phyloP scores from a whole-genome alignment of 1,140 invertebrate species.

The Lepeophtheirus salmonis region DNA sequence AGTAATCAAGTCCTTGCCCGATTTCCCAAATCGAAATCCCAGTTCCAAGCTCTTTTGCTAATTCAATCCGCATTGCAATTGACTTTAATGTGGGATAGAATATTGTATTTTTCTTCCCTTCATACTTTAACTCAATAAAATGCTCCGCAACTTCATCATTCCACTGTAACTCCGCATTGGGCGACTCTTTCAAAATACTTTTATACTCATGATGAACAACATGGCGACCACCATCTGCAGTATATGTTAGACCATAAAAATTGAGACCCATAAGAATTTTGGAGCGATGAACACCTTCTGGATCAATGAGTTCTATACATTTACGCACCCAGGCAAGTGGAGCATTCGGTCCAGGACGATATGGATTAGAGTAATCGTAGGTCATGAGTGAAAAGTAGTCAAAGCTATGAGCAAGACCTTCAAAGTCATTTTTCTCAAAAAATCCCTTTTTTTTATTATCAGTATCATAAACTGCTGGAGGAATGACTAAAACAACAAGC shows the following conservation, averaged over 20 bases:
- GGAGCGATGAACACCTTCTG: slow-evolving; percentile 36
- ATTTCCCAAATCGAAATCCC: slow-evolving; percentile 86
- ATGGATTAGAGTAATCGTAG: slow-evolving; percentile 71
- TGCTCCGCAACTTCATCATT: slow-evolving; percentile 60
- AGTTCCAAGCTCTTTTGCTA: slow-evolving; percentile 53
- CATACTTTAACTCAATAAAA: slow-evolving; percentile 64
- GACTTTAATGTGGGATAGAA: slow-evolving; percentile 78
- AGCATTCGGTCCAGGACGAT: slow-evolving; percentile 65
- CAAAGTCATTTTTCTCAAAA: slow-evolving; percentile 55
- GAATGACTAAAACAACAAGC: slow-evolving; percentile 57
- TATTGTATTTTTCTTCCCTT: slow-evolving; percentile 44
- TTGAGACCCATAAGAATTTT: slow-evolving; percentile 78
- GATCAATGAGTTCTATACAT: slow-evolving; percentile 24
- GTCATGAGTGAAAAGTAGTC: slow-evolving; percentile 82
- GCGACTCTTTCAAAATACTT: slow-evolving; percentile 38
- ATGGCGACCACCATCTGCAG: slow-evolving; percentile 48
- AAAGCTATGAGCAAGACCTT: slow-evolving; percentile 49
- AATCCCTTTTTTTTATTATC: slow-evolving; percentile 40
- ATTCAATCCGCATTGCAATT: slow-evolving; percentile 51
- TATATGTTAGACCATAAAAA: slow-evolving; percentile 81
- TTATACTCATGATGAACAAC: slow-evolving; percentile 59
- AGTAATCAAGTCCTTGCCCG: slow-evolving; percentile 83
- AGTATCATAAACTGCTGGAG: slow-evolving; percentile 44
- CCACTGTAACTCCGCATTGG: slow-evolving; percentile 51
- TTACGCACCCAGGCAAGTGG: slow-evolving; percentile 59